Evolutionary conservation across 1,140 invertebrate genomes (phyloP).

Genomic region (Atopsyche davidsoni): DNA sequence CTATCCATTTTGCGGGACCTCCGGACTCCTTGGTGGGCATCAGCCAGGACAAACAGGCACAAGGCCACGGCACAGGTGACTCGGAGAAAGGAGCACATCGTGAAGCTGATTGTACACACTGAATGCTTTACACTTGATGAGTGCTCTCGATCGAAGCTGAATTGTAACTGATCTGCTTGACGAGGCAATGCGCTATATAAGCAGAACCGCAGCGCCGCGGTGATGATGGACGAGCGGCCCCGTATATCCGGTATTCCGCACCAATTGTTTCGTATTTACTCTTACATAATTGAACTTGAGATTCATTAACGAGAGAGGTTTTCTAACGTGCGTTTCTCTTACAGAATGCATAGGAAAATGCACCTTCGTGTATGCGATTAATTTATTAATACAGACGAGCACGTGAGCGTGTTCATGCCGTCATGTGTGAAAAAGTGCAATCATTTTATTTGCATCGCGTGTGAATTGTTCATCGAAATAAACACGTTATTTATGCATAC

Average conservation of each 20-base stretch:
- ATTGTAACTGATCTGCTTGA: constrained; percentile 39
- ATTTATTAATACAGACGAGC: constrained; percentile 4
- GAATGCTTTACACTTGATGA: constrained; percentile 36
- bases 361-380: constrained; percentile 26
- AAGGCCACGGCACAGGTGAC: constrained; percentile 41
- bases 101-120: constrained; percentile 34
- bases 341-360: constrained; percentile 47
- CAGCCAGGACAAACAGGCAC: constrained; percentile 36
- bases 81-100: constrained; percentile 44
- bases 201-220: constrained; percentile 37
- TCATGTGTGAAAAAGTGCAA: constrained; percentile 33
- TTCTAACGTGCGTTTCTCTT: constrained; percentile 48
- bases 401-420: constrained; percentile 32
- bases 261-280: constrained; percentile 47
- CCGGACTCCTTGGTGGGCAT: constrained; percentile 37
- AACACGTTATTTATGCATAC: no score
- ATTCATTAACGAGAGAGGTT: constrained; percentile 44
- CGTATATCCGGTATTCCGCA: constrained; percentile 51
- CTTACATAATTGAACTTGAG: constrained; percentile 53
- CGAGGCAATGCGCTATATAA: constrained; percentile 44
- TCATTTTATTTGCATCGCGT: constrained; percentile 36
- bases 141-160: constrained; percentile 41
- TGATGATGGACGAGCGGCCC: constrained; percentile 36
- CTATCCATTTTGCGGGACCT: constrained; percentile 41
- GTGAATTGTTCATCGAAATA: constrained; percentile 13